A percentile compares a stretch with the other conserved stretches of the same genome.
Conservation (phyloP, 2,888 invertebrate species). For the Mylabris sibirica region DNA sequence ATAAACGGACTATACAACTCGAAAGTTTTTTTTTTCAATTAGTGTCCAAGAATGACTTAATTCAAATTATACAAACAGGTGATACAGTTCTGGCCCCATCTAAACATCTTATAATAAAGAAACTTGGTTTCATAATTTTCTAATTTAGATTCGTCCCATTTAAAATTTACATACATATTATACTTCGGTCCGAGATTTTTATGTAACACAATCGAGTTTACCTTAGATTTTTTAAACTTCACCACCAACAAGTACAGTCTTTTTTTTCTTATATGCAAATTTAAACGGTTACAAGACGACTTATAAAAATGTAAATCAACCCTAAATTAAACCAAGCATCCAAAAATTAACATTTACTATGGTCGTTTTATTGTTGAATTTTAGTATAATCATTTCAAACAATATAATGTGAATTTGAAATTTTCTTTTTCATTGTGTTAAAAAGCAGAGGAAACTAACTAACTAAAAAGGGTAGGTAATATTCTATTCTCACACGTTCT, state of each 20-base stretch:
- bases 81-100: slow-evolving; percentile 35
- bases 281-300: slow-evolving; percentile 23
- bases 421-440: not conserved
- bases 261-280: slow-evolving; percentile 29
- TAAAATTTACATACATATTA: slow-evolving; percentile 50
- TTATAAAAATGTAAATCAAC: slow-evolving; percentile 47
- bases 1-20: too few species aligned
- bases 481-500: not conserved
- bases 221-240: slow-evolving; percentile 21
- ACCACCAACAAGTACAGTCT: slow-evolving; percentile 20
- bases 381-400: not conserved
- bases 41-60: not conserved
- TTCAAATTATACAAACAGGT: slow-evolving; percentile 34
- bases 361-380: not conserved
- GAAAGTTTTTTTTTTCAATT: slow-evolving; percentile 3
- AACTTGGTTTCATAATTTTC: slow-evolving; percentile 42
- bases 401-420: not conserved
- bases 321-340: slow-evolving; percentile 37
- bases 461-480: not conserved
- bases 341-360: not conserved
- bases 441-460: not conserved
- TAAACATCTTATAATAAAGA: slow-evolving; percentile 26
- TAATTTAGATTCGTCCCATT: slow-evolving; percentile 44
- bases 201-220: slow-evolving; percentile 33
- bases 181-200: slow-evolving; percentile 43